phyloP scores from a whole-genome alignment of 2,113 vertebrate genomes.

The Probosciger aterrimus region DNA sequence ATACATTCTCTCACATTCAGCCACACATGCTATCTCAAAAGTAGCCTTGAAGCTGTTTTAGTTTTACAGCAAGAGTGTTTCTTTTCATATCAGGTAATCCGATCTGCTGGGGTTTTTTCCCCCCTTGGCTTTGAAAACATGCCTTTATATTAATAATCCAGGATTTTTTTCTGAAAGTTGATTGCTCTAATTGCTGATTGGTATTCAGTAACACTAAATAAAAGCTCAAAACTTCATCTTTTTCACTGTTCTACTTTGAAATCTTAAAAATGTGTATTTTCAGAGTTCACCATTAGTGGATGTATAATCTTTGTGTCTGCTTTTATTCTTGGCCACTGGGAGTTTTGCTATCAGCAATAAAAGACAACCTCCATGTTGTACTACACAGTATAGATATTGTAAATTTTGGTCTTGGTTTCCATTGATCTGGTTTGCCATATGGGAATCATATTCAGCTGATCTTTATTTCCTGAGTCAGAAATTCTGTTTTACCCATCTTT shows the following conservation, averaged over 20 bases:
- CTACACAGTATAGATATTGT: conserved; percentile 74
- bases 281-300: conserved; percentile 60
- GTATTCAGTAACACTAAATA: conserved; percentile 33
- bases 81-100: conserved; percentile 54
- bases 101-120: background rate
- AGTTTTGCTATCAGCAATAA: conserved; percentile 75
- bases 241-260: conserved; percentile 22
- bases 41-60: conserved; percentile 62
- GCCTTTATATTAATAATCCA: conserved; percentile 54
- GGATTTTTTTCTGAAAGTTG: conserved; percentile 6
- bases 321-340: conserved; percentile 69
- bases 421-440: conserved; percentile 80
- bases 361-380: conserved; percentile 73
- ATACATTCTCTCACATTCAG: conserved; percentile 55
- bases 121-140: conserved; percentile 43
- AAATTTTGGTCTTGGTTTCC: conserved; percentile 79
- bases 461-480: conserved; percentile 85
- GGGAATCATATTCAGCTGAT: conserved; percentile 81
- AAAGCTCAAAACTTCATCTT: conserved; percentile 1
- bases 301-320: conserved; percentile 56
- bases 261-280: conserved; percentile 49
- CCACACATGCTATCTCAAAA: conserved; percentile 51
- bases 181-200: conserved; percentile 53
- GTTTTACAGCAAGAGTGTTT: conserved; percentile 54
- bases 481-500: conserved; percentile 82